Base-by-base conservation (phyloP, 35 echinoderm and acorn worm species). In the Nesometra sesokonis region DNA sequence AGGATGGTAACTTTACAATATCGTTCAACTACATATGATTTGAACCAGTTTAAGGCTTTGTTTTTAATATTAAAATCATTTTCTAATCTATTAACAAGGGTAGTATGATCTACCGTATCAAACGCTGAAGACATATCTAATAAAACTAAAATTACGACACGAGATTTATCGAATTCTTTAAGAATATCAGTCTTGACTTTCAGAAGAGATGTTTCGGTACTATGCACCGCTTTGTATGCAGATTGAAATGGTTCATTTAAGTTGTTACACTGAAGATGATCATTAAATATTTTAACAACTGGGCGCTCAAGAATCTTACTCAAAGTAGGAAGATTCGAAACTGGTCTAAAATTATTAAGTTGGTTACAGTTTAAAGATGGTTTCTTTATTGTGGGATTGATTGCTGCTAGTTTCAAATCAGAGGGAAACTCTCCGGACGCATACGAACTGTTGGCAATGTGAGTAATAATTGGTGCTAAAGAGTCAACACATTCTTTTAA, bases 361-460 rank as follows among this genome's bases (percentile, higher is more conserved):
- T 36, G 34, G 33, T 93, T 84, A 11, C 17, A 15, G 17, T 89
- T 17, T 0, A 52, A 77, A 31, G 83, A 85, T 19, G 36, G 4
- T 76, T 92, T 88, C 77, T 88, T 92, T 3, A 92, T 34, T 34
- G 88, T 57, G 23, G 86, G 91, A 17, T 77, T 88, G 3, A 88
- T 78, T 77, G 88, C 78, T 33, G 86, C 86, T 46, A 35, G 37
- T 46, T 81, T 81, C 33, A 93, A 36, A 32, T 0, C 27, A 21
- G 32, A 21, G 13, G 93, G 93, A 23, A 94, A 82, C 36, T 47
- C 47, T 30, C 89, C 89, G 21, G 85, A 36, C 0, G 31, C 52
- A n/a, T 88, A 39, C 88, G 89, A 91, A 3, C 33, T 17, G 35
- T 91, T 91, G 35, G 91, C 89, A 82, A 91, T 91, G 37, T 34